Percentiles rank a stretch among this genome's conserved stretches.
Conservation (phyloP, 2,113 vertebrate species). For the Butorides virescens region DNA sequence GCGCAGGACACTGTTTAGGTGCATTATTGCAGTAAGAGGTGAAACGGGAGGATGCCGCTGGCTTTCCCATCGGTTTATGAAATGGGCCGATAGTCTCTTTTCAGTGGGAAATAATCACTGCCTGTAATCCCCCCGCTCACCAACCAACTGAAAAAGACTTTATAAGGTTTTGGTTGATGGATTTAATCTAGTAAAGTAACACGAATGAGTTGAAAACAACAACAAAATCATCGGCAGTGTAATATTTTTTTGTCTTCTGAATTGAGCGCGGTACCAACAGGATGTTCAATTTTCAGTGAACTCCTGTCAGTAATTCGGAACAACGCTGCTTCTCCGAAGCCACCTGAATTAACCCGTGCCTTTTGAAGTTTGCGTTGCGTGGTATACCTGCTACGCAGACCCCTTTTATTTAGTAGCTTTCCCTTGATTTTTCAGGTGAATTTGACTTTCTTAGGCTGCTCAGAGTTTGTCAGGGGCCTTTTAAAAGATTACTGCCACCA, state of each 20-base stretch:
- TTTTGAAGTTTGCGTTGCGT: neutral
- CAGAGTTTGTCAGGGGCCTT: neutral
- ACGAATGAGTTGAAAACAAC: neutral
- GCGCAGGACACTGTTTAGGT: fast-evolving
- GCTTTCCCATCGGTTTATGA: neutral
- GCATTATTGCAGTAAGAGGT: too few species aligned
- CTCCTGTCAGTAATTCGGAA: neutral
- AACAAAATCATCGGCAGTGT: fast-evolving
- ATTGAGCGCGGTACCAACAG: fast-evolving
- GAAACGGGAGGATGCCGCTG: neutral
- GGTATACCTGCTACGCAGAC: neutral
- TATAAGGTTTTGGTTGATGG: neutral
- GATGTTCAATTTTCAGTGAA: too few species aligned
- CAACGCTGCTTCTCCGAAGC: neutral
- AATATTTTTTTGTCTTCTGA: neutral
- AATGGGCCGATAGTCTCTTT: neutral
- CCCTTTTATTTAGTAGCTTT: neutral
- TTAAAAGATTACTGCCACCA: neutral
- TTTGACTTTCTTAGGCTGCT: neutral
- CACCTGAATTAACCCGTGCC: neutral
- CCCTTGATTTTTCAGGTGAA: neutral
- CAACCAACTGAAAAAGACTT: fast-evolving
- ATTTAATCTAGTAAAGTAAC: neutral
- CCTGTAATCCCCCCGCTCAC: neutral
- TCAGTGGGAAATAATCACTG: neutral